Evolutionary conservation across 2,113 vertebrate genomes (phyloP).

Genomic region (Sylvicapra grimmia): DNA sequence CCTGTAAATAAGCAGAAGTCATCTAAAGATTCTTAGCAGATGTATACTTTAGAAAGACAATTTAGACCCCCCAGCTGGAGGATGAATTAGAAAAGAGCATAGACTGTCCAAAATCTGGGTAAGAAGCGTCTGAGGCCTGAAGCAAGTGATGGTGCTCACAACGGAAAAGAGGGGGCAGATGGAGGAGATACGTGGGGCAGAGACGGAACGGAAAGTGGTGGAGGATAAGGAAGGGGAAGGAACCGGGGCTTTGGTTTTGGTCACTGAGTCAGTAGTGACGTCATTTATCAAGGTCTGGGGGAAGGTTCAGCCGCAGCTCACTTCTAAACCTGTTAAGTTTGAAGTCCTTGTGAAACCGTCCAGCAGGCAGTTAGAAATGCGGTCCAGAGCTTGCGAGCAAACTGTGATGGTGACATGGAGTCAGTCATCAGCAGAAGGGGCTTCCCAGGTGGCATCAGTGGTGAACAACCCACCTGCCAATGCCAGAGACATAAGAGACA

Average conservation of each 20-base stretch:
- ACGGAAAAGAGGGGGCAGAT: background rate
- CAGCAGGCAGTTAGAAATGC: background rate
- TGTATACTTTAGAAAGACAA: background rate
- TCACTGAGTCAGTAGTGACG: background rate
- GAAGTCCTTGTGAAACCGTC: background rate
- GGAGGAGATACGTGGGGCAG: background rate
- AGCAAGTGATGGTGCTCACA: background rate
- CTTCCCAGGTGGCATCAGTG: background rate
- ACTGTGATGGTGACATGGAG: background rate
- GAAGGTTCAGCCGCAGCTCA: background rate
- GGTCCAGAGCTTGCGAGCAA: background rate
- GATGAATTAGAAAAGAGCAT: background rate
- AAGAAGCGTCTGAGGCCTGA: background rate
- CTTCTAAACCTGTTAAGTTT: background rate
- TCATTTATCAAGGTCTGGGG: background rate
- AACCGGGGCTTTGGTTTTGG: background rate
- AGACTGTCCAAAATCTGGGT: background rate
- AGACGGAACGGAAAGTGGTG: accelerated
- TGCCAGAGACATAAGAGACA: background rate
- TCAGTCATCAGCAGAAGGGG: background rate
- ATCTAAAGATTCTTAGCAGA: background rate
- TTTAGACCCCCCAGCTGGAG: background rate
- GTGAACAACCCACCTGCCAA: background rate
- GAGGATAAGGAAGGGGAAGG: background rate
- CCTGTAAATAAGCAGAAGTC: background rate